Base-by-base conservation (phyloP, 2,888 invertebrate species). In the Erynnis tages region DNA sequence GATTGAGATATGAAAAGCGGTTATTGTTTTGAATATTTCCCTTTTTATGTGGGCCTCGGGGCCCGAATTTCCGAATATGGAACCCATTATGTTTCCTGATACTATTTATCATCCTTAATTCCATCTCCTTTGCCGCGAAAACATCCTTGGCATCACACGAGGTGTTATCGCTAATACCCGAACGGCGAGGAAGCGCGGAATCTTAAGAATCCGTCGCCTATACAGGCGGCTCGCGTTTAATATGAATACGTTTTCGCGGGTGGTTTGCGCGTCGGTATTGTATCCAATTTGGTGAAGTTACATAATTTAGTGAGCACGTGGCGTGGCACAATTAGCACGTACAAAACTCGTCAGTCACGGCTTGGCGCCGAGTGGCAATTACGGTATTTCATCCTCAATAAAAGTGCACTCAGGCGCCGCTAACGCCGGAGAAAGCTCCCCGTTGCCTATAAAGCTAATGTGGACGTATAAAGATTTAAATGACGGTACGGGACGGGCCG, bases 21-120 rank as follows among this genome's bases (percentile, higher is more conserved):
- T 85, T 86, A 86, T 85, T 88, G 84, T 88, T 87, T 87, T 76
- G 82, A 79, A 82, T 85, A 81, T 80, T 79, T 83, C 66, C 71
- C 66, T 74, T 74, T 79, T 76, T 76, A 73, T 72, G 60, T 67
- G 59, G 60, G 53, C 55, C 60, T 54, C 56, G 63, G 54, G 58
- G 55, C 59, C 59, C 61, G 47, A 57, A 54, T 58, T 52, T 66
- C 61, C 55, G 53, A 62, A 62, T 67, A 60, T 58, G 61, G 60
- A 58, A 55, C 53, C 65, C 60, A 65, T 67, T 65, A 65, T 63
- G 43, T 44, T 45, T 48, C 53, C 46, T 49, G 30, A 44, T 44
- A 47, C 47, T 45, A 61, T 59, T 59, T 54, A 56, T 56, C 54
- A 56, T 53, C 44, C 56, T 35, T 54, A 56, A 56, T 59, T 56